Evolutionary conservation across 2,113 vertebrate species (phyloP), one percentile per base, ranked within the genome.

Genomic region (Echinops telfairi): DNA sequence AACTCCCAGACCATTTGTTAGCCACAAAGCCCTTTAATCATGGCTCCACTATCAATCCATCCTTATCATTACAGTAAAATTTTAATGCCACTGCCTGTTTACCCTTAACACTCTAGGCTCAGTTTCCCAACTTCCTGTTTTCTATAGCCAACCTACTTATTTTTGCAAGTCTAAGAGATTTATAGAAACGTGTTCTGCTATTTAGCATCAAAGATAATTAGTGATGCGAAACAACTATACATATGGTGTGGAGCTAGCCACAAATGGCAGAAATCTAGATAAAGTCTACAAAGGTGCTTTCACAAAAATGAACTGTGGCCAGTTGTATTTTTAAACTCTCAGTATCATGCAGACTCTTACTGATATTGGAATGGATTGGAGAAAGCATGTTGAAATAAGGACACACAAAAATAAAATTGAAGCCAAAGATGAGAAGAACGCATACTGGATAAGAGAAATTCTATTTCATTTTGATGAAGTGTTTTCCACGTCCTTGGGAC

Each of bases 391-490:
- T 90, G 71, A 93, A 97, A 92, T 80, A 80, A 95, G 88, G 80
- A 81, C 81, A 81, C 38, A 93, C 31, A 77, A 87, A 95, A 95
- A 77, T 95, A 95, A 83, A 93, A 88, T 1, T 73, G 75, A 84
- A 95, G 36, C 5, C 87, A 94, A 58, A 95, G 86, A 86, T 86
- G 84, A 83, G 25, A 93, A 89, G 25, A 91, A 76, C 66, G 66
- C 33, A 73, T 89, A 88, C 20, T 47, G 60, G 53, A 85, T 85
- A 92, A 94, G 71, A 94, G 53, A 89, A 90, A 91, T 77, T 89
- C 82, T 86, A 58, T 87, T 97, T 96, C 81, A 95, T 93, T 93
- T 94, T 94, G 88, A 88, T 95, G 84, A 96, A 96, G 86, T 94
- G 81, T 95, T 95, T 94, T 90, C 1, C 5, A 94, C 97, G 82